Base-by-base conservation (phyloP, 2,888 invertebrate species). In the Phyllotreta cruciferae region DNA sequence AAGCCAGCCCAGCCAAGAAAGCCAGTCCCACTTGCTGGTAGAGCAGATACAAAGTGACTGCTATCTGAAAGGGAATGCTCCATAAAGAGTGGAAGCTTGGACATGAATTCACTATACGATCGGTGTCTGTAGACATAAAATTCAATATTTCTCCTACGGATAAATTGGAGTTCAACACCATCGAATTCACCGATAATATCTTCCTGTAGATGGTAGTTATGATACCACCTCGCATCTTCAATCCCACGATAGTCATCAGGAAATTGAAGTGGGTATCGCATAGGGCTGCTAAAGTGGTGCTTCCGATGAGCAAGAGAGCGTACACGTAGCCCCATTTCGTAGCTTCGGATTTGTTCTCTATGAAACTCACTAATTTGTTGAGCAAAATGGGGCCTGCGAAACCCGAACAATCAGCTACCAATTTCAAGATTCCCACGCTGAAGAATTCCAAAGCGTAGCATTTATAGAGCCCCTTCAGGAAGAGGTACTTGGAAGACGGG, bases 41-140 rank as follows among this genome's bases (percentile, higher is more conserved):
- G 0, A 97, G 84, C 64, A 96, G 85, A 77, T 90, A 92, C 35
- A 96, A 81, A 5, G 94, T 92, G 44, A 94, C 90, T 38, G 85
- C 83, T 4, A 82, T 90, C 13, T 93, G 94, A 75, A 97, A 85
- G 5, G 98, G 98, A 77, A 98, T 91, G 81, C 96, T 97, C 98
- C 98, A 98, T 71, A 97, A 85, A 4, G 94, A 90, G 82, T 98
- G 98, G 79, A 99, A 97, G 82, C 96, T 96, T 1, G 94, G 91
- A 81, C 96, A 96, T 14, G 97, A 93, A 81, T 97, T 97, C 0
- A 96, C 93, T 70, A 98, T 93, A 71, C 98, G 87, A 79, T 98
- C 96, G 0, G 93, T 92, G 79, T 99, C 98, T 0, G 96, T 96
- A 36, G 96, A 97, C 93, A 98, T 96, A 72, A 95, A 93, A 82